phyloP scores from a whole-genome alignment of 2,113 vertebrate species.

The chimpanzee (Pan troglodytes) region NHGRI_mPanTro3-v2.1_pri NC_086015.1:50750501-50751000 shows the following conservation, averaged over 20 bases:
- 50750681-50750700: conserved; percentile 82
- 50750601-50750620: not conserved
- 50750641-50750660: not conserved
- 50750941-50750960: not conserved
- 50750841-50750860: not conserved
- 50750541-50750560: not conserved
- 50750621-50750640: not conserved
- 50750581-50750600: not conserved
- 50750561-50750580: not conserved
- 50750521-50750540: not conserved
- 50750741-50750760: conserved; percentile 89
- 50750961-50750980: not conserved
- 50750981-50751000: not conserved
- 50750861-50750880: not conserved
- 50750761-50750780: conserved; percentile 84
- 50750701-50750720: conserved; percentile 84
- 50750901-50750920: not conserved
- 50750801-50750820: conserved; percentile 81
- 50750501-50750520: not conserved
- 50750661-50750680: conserved; percentile 83
- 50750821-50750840: not conserved
- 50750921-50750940: not conserved
- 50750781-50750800: conserved; percentile 88
- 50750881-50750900: not conserved
- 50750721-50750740: conserved; percentile 88